Base-by-base conservation (phyloP, 2,797 vertebrate genomes). In the Amazona ochrocephala region DNA sequence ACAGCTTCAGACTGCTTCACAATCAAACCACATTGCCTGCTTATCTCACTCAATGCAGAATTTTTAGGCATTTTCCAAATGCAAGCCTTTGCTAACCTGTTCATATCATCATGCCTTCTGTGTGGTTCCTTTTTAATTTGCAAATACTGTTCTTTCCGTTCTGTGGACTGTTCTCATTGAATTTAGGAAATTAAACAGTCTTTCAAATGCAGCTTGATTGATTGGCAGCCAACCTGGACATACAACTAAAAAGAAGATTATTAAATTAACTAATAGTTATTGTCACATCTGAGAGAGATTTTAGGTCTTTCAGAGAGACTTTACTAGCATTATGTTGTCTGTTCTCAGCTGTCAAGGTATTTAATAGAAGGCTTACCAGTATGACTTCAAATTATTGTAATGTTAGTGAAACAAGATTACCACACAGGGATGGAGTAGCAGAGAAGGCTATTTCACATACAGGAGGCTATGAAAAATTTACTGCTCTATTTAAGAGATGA, bases 331-430 rank as follows among this genome's bases (percentile, higher is more conserved):
- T 9, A 4, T 76, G 34, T 39, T 95, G 66, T 72, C 68, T 91
- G 17, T 89, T 94, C 71, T 93, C 53, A 70, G 14, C 50, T 93
- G 62, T 78, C 44, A 86, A 66, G n/a, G 29, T 94, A 75, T 91
- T 95, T 74, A 91, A 34, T 51, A 77, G 47, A 75, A 90, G 80
- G 87, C 96, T 96, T 97, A 88, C 18, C 79, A 84, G 26, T 77
- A 51, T 75, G 89, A 66, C 48, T 96, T 91, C 61, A 87, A 93
- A 89, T 95, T 84, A 82, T 80, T 86, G 23, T 84, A 92, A 76
- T 74, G 48, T 78, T 90, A 88, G 42, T 65, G 39, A 87, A 94
- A 95, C 44, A 94, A 94, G 67, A 90, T 93, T 88, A 92, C 61
- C 20, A n/a, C 44, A 51, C 29, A 65, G 41, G 44, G 60, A 81